A percentile compares a stretch with the other conserved stretches of the same genome.
Evolutionary conservation across 1,140 invertebrate genomes (phyloP).

Genomic region (Hormaphis cornu): DNA sequence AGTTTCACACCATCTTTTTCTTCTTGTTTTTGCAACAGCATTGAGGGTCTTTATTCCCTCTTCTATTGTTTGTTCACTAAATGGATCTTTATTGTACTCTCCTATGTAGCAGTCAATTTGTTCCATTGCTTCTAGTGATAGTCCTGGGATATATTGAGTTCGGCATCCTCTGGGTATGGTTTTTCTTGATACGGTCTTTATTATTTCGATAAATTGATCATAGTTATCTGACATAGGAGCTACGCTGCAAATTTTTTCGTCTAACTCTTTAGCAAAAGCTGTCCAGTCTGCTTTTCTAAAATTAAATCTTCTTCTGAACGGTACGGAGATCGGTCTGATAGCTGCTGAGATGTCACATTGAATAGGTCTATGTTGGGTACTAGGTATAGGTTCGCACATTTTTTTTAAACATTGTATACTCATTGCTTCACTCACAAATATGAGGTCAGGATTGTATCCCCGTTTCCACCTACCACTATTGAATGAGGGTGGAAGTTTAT

Average conservation of each 20-base stretch:
- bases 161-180: background rate
- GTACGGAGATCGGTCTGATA: background rate
- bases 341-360: constrained; percentile 3
- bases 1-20: background rate
- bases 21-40: background rate
- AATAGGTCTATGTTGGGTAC: constrained; percentile 12
- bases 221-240: background rate
- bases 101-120: background rate
- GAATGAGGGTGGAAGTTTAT: background rate
- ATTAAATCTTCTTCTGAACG: constrained; percentile 20
- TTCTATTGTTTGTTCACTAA: background rate
- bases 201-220: background rate
- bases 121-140: background rate
- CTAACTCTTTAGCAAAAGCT: background rate
- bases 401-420: background rate
- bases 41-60: background rate
- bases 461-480: constrained; percentile 17
- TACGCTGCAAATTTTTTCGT: background rate
- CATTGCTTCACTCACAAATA: constrained; percentile 11
- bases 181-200: constrained; percentile 9
- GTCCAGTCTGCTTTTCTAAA: constrained; percentile 16
- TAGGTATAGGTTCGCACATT: constrained; percentile 17
- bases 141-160: background rate
- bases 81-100: background rate
- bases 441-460: constrained; percentile 20